A percentile compares a stretch with the other conserved stretches of the same genome.
These are phyloP conservation scores for Chascanopsetta lugubris DNA, from an alignment of 2,113 vertebrate genomes.

Conservation along the genomic window DNA sequence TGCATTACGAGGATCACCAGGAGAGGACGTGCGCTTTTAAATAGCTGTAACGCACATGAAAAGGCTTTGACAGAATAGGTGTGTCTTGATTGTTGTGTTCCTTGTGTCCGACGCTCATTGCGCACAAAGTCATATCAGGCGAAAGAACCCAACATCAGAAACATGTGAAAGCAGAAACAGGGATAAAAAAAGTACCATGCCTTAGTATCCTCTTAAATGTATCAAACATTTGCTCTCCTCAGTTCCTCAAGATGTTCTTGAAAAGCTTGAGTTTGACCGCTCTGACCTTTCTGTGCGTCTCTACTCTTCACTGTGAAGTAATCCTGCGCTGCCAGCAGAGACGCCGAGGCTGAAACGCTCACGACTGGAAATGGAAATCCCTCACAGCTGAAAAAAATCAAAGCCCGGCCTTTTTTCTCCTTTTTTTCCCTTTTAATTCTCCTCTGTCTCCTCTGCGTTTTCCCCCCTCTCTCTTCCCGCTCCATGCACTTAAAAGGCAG, in stretches of 20 bases:
- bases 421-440: constrained; percentile 50
- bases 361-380: constrained; percentile 66
- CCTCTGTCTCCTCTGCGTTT: constrained; percentile 22
- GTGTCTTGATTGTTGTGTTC: background rate
- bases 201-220: background rate
- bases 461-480: constrained; percentile 15
- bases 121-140: background rate
- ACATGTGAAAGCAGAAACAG: background rate
- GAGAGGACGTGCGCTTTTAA: too few relatives aligned
- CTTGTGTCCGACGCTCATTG: background rate
- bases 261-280: constrained; percentile 17
- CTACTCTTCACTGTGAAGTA: constrained; percentile 22
- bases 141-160: background rate
- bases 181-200: background rate
- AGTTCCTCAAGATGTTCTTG: constrained; percentile 30
- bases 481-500: constrained; percentile 58
- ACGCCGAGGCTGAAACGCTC: constrained; percentile 19
- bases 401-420: constrained; percentile 55
- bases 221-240: constrained; percentile 2
- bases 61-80: background rate
- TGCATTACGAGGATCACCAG: background rate
- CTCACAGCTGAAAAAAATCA: constrained; percentile 69
- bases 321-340: constrained; percentile 37
- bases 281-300: constrained; percentile 29
- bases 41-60: background rate